Evolutionary conservation across 2,888 invertebrate species (phyloP).

Genomic region (Andrena dorsata): DNA sequence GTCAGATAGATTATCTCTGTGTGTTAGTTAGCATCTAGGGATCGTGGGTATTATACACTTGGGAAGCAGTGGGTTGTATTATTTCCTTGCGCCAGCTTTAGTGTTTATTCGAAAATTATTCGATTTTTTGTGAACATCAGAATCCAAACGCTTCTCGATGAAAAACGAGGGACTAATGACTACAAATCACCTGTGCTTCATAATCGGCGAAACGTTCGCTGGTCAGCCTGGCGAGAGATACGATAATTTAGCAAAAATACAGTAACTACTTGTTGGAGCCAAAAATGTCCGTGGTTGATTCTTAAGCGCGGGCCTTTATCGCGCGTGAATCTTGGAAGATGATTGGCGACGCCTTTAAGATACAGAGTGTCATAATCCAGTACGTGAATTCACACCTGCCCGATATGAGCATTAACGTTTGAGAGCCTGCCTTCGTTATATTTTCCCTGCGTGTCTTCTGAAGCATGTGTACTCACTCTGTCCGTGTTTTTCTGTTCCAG

Average conservation of each 20-base stretch:
- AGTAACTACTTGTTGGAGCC: constrained; percentile 11
- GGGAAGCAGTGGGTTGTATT: too few relatives aligned
- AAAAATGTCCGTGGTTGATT: constrained; percentile 15
- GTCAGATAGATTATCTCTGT: not conserved
- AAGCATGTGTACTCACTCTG: constrained; percentile 12
- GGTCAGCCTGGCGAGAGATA: too few relatives aligned
- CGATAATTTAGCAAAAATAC: too few relatives aligned
- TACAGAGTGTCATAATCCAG: constrained; percentile 39
- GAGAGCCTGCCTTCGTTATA: constrained; percentile 31
- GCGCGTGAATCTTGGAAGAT: constrained; percentile 30
- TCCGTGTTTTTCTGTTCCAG: constrained; percentile 73
- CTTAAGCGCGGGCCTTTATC: constrained; percentile 21
- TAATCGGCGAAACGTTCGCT: not conserved
- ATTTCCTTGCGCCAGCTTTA: too few relatives aligned
- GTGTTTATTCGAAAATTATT: too few relatives aligned
- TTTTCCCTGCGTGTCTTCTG: not conserved
- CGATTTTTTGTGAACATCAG: not conserved
- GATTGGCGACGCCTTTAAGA: constrained; percentile 41
- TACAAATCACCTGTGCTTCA: too few relatives aligned
- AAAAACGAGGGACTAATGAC: too few relatives aligned
- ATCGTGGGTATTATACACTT: too few relatives aligned
- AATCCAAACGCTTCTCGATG: too few relatives aligned
- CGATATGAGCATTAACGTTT: constrained; percentile 39
- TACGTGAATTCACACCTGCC: constrained; percentile 54
- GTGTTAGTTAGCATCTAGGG: not conserved